Conservation (phyloP, 1,140 invertebrate species). For the Octopus sinensis region DNA sequence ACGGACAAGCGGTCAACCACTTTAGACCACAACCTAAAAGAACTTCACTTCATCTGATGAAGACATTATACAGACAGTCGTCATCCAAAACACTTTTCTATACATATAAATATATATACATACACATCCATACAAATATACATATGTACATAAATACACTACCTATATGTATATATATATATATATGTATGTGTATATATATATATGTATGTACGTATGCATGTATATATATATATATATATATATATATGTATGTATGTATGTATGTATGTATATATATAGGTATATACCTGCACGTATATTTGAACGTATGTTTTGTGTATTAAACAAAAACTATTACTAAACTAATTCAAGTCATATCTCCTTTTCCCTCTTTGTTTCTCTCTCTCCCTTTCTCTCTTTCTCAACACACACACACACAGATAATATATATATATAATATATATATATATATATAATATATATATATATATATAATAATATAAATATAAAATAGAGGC, state of each 20-base stretch:
- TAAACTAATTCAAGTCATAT: no score
- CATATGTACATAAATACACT: background rate
- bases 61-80: no score
- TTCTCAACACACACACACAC: slow-evolving; percentile 13
- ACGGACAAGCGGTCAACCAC: background rate
- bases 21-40: no score
- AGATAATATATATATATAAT: background rate
- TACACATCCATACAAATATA: background rate
- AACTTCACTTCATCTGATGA: no score
- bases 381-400: background rate
- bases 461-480: background rate
- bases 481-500: background rate
- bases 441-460: slow-evolving; percentile 20
- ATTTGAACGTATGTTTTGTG: background rate
- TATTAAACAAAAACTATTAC: no score
- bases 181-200: background rate
- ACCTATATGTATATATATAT: background rate
- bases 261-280: background rate
- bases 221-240: background rate
- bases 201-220: background rate
- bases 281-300: background rate
- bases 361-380: background rate
- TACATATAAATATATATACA: background rate
- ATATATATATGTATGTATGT: background rate
- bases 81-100: background rate